Base-by-base conservation (phyloP, 2,797 vertebrate species). In the Sitta carolinensis region DNA sequence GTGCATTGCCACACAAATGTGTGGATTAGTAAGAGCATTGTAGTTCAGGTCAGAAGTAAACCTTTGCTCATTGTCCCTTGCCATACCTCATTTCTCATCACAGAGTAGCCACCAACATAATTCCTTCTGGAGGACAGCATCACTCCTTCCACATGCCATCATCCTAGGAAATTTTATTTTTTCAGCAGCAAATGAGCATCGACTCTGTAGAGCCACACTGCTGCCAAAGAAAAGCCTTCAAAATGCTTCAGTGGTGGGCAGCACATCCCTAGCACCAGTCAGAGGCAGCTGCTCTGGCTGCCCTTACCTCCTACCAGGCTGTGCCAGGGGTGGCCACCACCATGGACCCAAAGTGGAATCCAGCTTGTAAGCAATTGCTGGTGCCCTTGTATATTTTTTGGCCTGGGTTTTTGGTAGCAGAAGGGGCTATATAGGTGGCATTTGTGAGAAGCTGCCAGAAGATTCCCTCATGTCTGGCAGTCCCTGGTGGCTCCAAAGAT, bases 281-380 rank as follows among this genome's bases (percentile, higher is more conserved):
- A 66, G 38, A 30, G 34, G 23, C 17, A 32, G 48, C 29, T 5
- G 2, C 22, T 36, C 55, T 7, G 11, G 50, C 29, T 58, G 19
- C 8, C 14, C 18, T 17, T 17, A 11, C 40, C 30, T 63, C n/a
- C 20, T 34, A 19, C 8, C 42, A n/a, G 20, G 38, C 18, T 64
- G 66, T 16, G 27, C 21, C 15, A 6, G 2, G 5, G 25, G 14
- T 15, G 36, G 11, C 8, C 70, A 51, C n/a, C 34, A 25, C 42
- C 23, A 13, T 0, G 2, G 25, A 16, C 23, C 27, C 1, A 9
- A 34, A 74, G 1, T 4, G 9, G 20, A 34, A 16, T 6, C 22
- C 27, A 52, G 16, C 7, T 47, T 3, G 0, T 20, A 18, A 74
- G 30, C 14, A 38, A 61, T 36, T 22, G 30, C 13, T 61, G 30